Evolutionary conservation across 2,888 invertebrate genomes (phyloP).

Genomic region (Eilema depressum): DNA sequence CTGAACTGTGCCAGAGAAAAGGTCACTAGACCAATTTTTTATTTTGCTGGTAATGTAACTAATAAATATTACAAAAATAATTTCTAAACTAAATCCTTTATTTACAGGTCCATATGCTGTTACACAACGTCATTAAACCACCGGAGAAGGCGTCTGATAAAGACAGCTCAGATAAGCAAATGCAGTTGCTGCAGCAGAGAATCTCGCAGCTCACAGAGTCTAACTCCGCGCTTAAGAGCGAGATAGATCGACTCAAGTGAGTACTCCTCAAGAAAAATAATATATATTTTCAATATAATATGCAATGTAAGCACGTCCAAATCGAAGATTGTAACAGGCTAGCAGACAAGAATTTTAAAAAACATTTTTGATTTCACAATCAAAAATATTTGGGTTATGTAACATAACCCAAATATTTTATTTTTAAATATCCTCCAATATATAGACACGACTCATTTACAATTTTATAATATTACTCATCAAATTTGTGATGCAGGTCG

Average conservation of each 20-base stretch:
- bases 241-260: slow-evolving; percentile 78
- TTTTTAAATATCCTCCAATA: too few relatives aligned
- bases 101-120: slow-evolving; percentile 71
- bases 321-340: too few relatives aligned
- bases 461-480: neutral
- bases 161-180: slow-evolving; percentile 81
- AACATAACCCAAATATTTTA: too few relatives aligned
- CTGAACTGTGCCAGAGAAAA: slow-evolving; percentile 88
- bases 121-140: slow-evolving; percentile 71
- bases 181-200: slow-evolving; percentile 76
- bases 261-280: slow-evolving; percentile 26
- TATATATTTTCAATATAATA: neutral
- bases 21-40: slow-evolving; percentile 57
- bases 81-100: too few relatives aligned
- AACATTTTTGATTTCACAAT: too few relatives aligned
- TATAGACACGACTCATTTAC: neutral
- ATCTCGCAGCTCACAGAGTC: slow-evolving; percentile 83
- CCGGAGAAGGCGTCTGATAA: slow-evolving; percentile 70
- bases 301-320: too few relatives aligned
- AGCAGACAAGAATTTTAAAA: too few relatives aligned
- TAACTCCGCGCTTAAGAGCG: slow-evolving; percentile 79
- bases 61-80: too few relatives aligned
- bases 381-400: too few relatives aligned
- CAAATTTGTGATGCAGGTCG: slow-evolving; percentile 52
- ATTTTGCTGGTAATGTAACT: too few relatives aligned